These are phyloP conservation scores for Neopipo cinnamomea DNA, from an alignment of 2,113 vertebrate genomes.

Conservation along the genomic window DNA sequence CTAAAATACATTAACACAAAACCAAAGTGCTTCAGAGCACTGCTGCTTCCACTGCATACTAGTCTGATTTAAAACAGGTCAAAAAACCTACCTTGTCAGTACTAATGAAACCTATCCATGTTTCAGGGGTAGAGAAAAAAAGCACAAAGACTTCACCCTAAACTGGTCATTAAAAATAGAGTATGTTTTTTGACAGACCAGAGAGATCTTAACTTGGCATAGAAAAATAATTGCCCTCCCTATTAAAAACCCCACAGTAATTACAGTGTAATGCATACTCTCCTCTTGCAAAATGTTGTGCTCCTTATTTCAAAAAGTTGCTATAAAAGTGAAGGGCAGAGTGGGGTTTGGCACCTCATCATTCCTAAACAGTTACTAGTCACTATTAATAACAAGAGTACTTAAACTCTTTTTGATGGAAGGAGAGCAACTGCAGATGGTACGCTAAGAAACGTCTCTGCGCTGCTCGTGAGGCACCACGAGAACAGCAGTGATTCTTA, in stretches of 20 bases:
- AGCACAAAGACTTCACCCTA: neutral
- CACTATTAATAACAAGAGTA: neutral
- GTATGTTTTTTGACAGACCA: neutral
- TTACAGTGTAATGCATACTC: neutral
- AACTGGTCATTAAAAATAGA: neutral
- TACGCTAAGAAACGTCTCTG: neutral
- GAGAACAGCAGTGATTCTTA: neutral
- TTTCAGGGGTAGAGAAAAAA: neutral
- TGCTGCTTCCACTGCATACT: neutral
- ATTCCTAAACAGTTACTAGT: neutral
- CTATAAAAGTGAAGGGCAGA: neutral
- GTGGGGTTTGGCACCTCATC: neutral
- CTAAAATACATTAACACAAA: neutral
- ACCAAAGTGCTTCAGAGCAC: neutral
- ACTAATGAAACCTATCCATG: neutral
- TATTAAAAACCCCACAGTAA: neutral
- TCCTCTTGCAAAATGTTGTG: neutral
- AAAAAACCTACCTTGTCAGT: neutral
- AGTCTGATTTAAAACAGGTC: neutral
- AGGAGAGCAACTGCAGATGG: neutral
- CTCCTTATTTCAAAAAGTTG: neutral
- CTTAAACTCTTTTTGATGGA: neutral
- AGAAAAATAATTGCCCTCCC: neutral
- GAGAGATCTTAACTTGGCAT: neutral
- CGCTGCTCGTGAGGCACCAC: fast-evolving